phyloP scores from a whole-genome alignment of 1,140 invertebrate species.

The Drosophila carrolli region DNA sequence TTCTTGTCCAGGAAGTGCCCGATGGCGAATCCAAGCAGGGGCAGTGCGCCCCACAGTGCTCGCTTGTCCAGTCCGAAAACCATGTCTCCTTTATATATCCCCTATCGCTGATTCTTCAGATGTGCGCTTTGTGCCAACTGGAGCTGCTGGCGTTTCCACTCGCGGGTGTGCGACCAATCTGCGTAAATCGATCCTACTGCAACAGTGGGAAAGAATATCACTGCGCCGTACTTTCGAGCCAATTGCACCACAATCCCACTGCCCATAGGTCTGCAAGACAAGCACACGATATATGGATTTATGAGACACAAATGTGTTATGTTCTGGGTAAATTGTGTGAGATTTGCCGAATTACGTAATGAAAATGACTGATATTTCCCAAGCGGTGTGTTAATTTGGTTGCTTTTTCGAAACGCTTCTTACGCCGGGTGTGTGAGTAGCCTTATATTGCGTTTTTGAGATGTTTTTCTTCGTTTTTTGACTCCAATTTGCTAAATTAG shows the following conservation, averaged over 20 bases:
- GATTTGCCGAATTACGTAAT: slow-evolving; percentile 35
- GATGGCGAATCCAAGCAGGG: slow-evolving; percentile 86
- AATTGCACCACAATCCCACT: slow-evolving; percentile 69
- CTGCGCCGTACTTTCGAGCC: slow-evolving; percentile 86
- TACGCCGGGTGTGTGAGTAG: neutral
- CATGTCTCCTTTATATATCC: slow-evolving; percentile 62
- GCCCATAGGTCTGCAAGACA: slow-evolving; percentile 77
- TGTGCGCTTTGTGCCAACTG: slow-evolving; percentile 62
- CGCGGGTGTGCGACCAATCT: slow-evolving; percentile 89
- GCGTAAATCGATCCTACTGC: slow-evolving; percentile 87
- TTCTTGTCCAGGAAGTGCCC: slow-evolving; percentile 88
- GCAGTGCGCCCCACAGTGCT: slow-evolving; percentile 84
- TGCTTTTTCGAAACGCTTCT: neutral
- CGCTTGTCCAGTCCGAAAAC: slow-evolving; percentile 85
- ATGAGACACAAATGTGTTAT: slow-evolving; percentile 15
- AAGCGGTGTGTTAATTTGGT: neutral
- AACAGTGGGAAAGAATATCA: slow-evolving; percentile 88
- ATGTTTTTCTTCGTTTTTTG: neutral
- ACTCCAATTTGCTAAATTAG: slow-evolving; percentile 38
- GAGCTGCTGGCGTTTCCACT: slow-evolving; percentile 88
- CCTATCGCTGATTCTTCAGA: slow-evolving; percentile 60
- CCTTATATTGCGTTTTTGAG: neutral
- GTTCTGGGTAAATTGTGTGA: neutral
- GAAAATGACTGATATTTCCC: slow-evolving; percentile 9
- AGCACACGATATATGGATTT: slow-evolving; percentile 34